Conservation (phyloP, 2,113 vertebrate species). For the Oreocharis arfaki region DNA sequence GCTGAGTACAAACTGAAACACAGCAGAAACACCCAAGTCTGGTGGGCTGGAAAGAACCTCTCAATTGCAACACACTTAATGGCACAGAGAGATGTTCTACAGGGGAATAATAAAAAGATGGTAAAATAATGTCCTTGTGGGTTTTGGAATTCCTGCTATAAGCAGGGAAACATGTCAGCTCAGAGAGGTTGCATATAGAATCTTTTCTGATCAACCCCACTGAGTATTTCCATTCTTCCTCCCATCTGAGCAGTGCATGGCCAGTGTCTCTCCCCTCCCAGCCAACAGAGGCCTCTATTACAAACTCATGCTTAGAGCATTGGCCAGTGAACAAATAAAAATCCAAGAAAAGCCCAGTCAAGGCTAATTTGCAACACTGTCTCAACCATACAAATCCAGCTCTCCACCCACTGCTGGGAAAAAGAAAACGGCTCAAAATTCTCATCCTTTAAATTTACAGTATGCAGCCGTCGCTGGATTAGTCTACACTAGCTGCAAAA, state of each 20-base stretch:
- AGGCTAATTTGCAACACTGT: not conserved
- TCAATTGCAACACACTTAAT: not conserved
- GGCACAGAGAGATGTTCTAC: not conserved
- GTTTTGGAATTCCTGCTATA: not conserved
- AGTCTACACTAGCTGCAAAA: not conserved
- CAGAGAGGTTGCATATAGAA: not conserved
- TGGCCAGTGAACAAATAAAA: not conserved
- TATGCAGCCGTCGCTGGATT: accelerated
- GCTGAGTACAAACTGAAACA: not conserved
- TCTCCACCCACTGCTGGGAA: not conserved
- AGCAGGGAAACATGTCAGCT: not conserved
- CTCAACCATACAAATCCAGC: not conserved
- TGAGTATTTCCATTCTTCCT: not conserved
- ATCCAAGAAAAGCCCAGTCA: not conserved
- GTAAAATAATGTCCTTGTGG: not conserved
- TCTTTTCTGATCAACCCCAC: not conserved
- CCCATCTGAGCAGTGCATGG: not conserved
- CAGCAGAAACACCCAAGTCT: not conserved
- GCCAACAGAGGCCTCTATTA: not conserved
- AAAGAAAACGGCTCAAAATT: not conserved
- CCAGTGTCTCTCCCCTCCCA: not conserved
- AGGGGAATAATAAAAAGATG: not conserved
- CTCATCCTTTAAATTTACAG: not conserved
- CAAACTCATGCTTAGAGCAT: not conserved
- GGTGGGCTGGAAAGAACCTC: not conserved